Evolutionary conservation across 2,113 vertebrate species (phyloP).

Genomic region (Pluvialis apricaria): DNA sequence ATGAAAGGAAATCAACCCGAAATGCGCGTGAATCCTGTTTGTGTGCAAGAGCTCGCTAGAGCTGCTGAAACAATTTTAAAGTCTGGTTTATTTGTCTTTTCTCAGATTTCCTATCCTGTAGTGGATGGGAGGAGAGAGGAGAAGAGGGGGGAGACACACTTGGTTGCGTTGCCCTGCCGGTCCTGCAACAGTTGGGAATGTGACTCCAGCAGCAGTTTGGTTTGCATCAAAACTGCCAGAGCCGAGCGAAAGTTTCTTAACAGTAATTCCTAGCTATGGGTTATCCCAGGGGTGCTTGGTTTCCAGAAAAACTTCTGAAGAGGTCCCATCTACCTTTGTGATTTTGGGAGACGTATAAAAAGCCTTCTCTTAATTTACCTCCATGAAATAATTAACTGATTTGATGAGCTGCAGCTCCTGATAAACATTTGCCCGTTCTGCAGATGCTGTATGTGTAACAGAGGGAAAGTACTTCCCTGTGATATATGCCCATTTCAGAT

Average conservation of each 20-base stretch:
- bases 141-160: neutral
- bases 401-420: neutral
- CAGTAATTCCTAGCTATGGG: neutral
- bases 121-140: neutral
- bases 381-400: neutral
- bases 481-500: neutral
- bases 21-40: neutral
- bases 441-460: neutral
- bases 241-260: neutral
- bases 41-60: neutral
- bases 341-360: neutral
- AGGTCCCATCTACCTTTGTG: neutral
- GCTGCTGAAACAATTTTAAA: neutral
- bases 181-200: neutral
- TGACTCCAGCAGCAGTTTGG: neutral
- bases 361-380: neutral
- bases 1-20: slow-evolving; percentile 5
- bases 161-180: neutral
- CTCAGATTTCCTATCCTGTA: neutral
- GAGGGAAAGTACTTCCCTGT: neutral
- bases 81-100: neutral
- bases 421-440: neutral
- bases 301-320: neutral
- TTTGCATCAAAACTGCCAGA: neutral
- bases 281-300: neutral